Conservation (phyloP, 2,888 invertebrate genomes). For the Listrodromus nycthemerus region DNA sequence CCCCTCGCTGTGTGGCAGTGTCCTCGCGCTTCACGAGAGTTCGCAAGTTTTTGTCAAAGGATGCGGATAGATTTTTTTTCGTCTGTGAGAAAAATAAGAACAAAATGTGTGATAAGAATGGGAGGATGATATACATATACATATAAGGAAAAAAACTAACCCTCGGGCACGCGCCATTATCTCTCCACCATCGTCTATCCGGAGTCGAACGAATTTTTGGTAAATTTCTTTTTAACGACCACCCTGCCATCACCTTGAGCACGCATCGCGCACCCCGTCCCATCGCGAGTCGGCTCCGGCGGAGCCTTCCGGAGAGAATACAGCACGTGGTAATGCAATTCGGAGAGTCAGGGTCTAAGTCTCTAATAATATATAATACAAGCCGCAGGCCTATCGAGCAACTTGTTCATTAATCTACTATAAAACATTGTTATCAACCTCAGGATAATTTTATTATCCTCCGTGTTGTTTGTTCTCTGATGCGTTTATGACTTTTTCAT, state of each 20-base stretch:
- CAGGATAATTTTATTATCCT: slow-evolving; percentile 60
- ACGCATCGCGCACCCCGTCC: slow-evolving; percentile 48
- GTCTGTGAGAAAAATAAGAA: background rate
- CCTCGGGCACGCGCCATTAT: slow-evolving; percentile 70
- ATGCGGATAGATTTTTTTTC: slow-evolving; percentile 20
- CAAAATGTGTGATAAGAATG: slow-evolving; percentile 5
- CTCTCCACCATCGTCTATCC: slow-evolving; percentile 57
- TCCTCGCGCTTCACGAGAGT: slow-evolving; percentile 16
- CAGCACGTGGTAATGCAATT: slow-evolving; percentile 56
- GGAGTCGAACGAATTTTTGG: slow-evolving; percentile 70
- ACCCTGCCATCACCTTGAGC: slow-evolving; percentile 69
- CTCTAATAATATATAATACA: slow-evolving; percentile 61
- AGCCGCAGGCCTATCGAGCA: slow-evolving; percentile 18
- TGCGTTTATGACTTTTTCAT: slow-evolving; percentile 35
- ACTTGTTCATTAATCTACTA: slow-evolving; percentile 65
- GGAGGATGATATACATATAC: slow-evolving; percentile 13
- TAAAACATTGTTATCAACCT: slow-evolving; percentile 61
- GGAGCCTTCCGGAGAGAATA: slow-evolving; percentile 23
- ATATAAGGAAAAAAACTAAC: slow-evolving; percentile 35
- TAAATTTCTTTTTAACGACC: slow-evolving; percentile 80
- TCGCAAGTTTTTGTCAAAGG: slow-evolving; percentile 49
- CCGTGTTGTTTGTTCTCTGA: slow-evolving; percentile 59
- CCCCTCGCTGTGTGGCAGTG: slow-evolving; percentile 16
- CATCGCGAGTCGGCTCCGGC: slow-evolving; percentile 17
- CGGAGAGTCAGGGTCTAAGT: slow-evolving; percentile 38